Conservation (phyloP, 2,113 vertebrate species). For the Atrichornis clamosus region DNA sequence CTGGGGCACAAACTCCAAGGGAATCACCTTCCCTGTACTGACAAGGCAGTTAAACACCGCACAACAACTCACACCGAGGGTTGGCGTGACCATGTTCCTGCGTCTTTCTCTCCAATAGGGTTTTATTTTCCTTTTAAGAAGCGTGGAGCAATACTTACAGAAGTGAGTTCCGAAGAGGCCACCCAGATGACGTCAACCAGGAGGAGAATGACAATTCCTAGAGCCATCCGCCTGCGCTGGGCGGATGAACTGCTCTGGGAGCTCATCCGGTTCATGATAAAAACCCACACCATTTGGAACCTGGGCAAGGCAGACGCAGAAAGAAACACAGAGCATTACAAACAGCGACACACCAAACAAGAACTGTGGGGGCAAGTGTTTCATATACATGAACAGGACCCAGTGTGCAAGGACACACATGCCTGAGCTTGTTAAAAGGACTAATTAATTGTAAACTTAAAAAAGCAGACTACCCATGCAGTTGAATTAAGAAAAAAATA, state of each 20-base stretch:
- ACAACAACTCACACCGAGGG: neutral
- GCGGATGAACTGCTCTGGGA: conserved; percentile 81
- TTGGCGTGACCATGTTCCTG: neutral
- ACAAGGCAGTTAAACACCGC: neutral
- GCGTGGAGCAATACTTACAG: conserved; percentile 76
- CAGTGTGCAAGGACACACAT: neutral
- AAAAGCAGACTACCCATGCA: neutral
- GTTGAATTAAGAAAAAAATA: neutral
- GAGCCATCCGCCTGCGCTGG: conserved; percentile 86
- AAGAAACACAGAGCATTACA: neutral
- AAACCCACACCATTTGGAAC: conserved; percentile 86
- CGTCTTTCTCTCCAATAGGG: neutral
- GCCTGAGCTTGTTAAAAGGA: neutral
- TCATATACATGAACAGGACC: neutral
- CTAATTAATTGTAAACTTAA: neutral
- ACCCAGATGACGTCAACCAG: conserved; percentile 98
- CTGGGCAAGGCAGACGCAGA: conserved; percentile 27
- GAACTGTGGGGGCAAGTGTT: neutral
- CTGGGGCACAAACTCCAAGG: neutral
- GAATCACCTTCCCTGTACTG: accelerated
- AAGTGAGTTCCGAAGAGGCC: conserved; percentile 92
- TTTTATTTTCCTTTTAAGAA: neutral
- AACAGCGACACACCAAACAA: neutral
- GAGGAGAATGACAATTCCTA: conserved; percentile 91
- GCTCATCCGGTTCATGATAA: conserved; percentile 92